These are phyloP conservation scores for Conus canariensis DNA, from an alignment of 2,888 invertebrate genomes.

Conservation along the genomic window DNA sequence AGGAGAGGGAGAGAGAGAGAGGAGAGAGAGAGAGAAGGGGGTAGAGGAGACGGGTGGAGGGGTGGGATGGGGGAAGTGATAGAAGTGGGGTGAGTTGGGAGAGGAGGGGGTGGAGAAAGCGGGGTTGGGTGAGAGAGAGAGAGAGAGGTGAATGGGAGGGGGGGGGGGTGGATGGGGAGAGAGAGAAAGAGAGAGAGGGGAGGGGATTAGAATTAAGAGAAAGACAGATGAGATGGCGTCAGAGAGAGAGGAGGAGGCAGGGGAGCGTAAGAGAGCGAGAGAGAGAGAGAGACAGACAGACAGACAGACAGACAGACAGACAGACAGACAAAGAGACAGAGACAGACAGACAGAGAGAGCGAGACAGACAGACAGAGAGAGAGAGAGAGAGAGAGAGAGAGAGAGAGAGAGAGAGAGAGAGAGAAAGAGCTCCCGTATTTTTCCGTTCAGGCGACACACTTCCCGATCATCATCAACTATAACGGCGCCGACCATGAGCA, in stretches of 20 bases:
- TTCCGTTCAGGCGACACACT: too few species aligned
- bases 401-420: conserved; percentile 21
- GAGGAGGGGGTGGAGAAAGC: too few species aligned
- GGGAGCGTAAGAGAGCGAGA: neutral
- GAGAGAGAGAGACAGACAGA: neutral
- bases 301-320: neutral
- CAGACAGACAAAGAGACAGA: neutral
- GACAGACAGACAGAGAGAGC: neutral
- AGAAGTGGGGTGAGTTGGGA: too few species aligned
- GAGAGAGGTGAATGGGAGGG: too few species aligned
- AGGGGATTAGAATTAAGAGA: neutral
- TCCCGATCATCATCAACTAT: too few species aligned
- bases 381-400: neutral
- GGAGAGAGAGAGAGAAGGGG: too few species aligned
- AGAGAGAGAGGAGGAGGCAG: neutral
- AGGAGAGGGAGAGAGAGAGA: too few species aligned
- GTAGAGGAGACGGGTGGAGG: too few species aligned
- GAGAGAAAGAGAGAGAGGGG: neutral
- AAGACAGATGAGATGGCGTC: neutral
- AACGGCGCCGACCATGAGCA: too few species aligned
- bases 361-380: neutral
- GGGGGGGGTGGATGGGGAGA: too few species aligned
- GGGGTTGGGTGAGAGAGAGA: too few species aligned
- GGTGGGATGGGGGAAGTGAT: too few species aligned
- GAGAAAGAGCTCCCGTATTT: neutral